Base-by-base conservation (phyloP, 2,797 vertebrate genomes). In the Xerus rutilus region DNA sequence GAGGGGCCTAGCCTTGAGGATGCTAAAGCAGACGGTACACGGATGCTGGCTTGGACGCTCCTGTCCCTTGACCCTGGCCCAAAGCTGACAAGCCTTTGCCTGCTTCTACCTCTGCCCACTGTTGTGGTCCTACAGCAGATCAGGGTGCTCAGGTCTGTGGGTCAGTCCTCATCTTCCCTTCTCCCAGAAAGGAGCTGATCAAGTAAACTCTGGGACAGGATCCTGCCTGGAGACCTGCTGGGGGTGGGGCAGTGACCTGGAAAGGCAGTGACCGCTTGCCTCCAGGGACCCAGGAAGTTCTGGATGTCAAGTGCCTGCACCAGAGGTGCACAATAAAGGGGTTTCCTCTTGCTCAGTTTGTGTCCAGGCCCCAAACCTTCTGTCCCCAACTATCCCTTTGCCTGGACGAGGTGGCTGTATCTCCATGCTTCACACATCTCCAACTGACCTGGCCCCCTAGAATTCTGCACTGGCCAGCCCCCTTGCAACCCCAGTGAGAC, bases 321-420 rank as follows among this genome's bases (percentile, higher is more conserved):
- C 30, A 39, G 45, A 64, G 78, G 74, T 70, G 57, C 65, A 52
- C 93, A 97, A 97, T 97, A 97, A 97, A 97, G 74, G 76, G 43
- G 39, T 57, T 90, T 64, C 64, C 81, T 89, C 73, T 84, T 4
- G 39, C 45, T 85, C 35, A 7, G 79, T 69, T 73, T 7, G 12
- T 76, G 83, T 93, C 52, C 49, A 28, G 52, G 84, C 43, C 82
- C 39, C 32, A 57, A 57, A 45, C 65, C n/a, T n/a, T 15, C n/a
- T 57, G 82, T 39, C 15, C 84, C 30, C 13, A 1, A 5, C 10
- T 2, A 2, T 28, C 43, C 47, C 17, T 6, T 69, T 17, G 23
- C 65, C 74, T 47, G 59, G 32, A 35, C 20, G 1, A 30, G 21
- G 45, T 45, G 23, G 54, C 45, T 0, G 0, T 32, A 14, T 64